phyloP scores from a whole-genome alignment of 2,797 vertebrate genomes.

The Esox lucius region DNA sequence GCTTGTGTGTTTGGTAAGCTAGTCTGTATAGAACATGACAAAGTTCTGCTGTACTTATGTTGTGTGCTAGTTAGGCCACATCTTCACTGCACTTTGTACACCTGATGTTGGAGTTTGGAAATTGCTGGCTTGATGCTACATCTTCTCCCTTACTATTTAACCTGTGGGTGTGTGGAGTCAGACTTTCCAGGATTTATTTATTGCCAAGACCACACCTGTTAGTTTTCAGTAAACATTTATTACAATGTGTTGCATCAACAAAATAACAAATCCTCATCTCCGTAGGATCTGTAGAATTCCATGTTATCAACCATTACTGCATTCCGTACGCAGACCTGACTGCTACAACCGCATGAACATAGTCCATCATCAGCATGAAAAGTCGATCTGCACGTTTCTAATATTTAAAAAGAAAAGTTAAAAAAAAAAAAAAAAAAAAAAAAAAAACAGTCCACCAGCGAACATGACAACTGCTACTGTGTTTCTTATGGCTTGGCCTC shows the following conservation, averaged over 20 bases:
- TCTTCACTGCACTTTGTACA: not conserved
- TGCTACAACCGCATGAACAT: slow-evolving; percentile 76
- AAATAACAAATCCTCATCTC: slow-evolving; percentile 30
- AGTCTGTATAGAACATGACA: not conserved
- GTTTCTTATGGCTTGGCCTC: slow-evolving; percentile 86
- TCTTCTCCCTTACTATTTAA: not conserved
- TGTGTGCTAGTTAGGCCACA: not conserved
- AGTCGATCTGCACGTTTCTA: slow-evolving; percentile 74
- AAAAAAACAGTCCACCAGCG: slow-evolving; percentile 66
- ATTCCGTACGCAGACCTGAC: slow-evolving; percentile 69
- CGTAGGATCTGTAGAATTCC: slow-evolving; percentile 49
- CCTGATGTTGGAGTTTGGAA: not conserved
- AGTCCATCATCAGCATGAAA: slow-evolving; percentile 77
- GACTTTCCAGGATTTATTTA: not conserved
- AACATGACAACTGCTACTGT: slow-evolving; percentile 70
- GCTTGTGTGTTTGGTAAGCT: not conserved
- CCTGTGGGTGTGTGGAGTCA: not conserved
- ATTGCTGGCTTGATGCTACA: not conserved
- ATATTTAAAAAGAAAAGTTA: slow-evolving; percentile 49
- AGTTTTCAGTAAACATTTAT: not conserved
- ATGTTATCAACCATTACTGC: slow-evolving; percentile 66
- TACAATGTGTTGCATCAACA: slow-evolving; percentile 18
- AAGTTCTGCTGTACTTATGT: not conserved
- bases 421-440: slow-evolving; percentile 58
- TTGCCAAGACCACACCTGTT: not conserved